Conservation (phyloP, 2,888 invertebrate species). For the Machimus rusticus region DNA sequence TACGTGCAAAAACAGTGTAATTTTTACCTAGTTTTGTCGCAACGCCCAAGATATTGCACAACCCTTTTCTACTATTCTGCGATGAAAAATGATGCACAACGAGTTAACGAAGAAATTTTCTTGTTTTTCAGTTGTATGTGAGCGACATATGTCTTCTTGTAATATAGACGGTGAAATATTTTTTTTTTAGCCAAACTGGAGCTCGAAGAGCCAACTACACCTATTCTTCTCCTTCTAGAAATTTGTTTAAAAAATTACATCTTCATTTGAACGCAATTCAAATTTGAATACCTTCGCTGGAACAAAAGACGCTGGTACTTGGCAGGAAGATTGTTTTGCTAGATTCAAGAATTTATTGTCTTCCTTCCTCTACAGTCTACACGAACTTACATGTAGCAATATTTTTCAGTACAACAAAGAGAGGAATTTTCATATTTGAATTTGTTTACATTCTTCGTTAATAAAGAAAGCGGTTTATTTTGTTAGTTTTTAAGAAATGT, state of each 20-base stretch:
- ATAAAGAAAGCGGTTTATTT: too few species aligned
- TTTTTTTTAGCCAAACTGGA: neutral
- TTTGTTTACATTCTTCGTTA: too few species aligned
- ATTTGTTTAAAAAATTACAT: neutral
- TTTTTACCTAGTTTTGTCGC: constrained; percentile 14
- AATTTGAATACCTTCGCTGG: neutral
- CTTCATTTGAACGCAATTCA: neutral
- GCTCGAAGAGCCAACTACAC: neutral
- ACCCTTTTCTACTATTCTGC: neutral
- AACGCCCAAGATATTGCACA: neutral
- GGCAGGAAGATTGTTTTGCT: neutral
- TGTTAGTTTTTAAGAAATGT: too few species aligned
- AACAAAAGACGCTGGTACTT: neutral
- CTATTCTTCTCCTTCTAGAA: neutral
- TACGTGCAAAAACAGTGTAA: constrained; percentile 21
- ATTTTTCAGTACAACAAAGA: neutral
- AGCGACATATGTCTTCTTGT: constrained; percentile 21
- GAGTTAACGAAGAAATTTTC: constrained; percentile 34
- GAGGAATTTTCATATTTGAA: too few species aligned
- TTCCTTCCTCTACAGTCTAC: neutral
- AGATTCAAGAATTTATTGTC: neutral
- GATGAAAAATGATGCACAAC: constrained; percentile 33
- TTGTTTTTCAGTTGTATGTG: neutral
- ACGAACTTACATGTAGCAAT: neutral
- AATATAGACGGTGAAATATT: neutral